Percentiles rank a stretch among this genome's conserved stretches.
Evolutionary conservation across 2,888 invertebrate genomes (phyloP).

Genomic region (Panzeria rudis): DNA sequence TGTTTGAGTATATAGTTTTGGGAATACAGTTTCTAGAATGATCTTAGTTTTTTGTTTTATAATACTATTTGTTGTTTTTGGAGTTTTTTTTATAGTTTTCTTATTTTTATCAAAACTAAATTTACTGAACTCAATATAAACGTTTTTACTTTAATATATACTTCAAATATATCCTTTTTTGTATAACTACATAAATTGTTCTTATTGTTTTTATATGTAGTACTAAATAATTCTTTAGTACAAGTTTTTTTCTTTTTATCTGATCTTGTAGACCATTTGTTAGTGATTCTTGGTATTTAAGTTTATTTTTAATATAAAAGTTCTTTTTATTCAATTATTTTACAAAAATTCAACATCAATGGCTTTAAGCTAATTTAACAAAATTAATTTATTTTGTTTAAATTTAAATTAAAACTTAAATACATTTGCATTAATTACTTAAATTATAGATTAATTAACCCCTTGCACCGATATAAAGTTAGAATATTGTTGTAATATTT

Average conservation of each 20-base stretch:
- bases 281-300: slow-evolving; percentile 63
- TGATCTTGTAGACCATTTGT: slow-evolving; percentile 69
- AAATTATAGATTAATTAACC: slow-evolving; percentile 50
- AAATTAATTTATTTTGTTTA: slow-evolving; percentile 50
- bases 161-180: slow-evolving; percentile 43
- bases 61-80: slow-evolving; percentile 54
- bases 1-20: background rate
- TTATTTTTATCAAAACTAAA: slow-evolving; percentile 51
- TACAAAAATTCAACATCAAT: slow-evolving; percentile 70
- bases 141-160: background rate
- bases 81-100: slow-evolving; percentile 7
- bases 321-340: slow-evolving; percentile 50
- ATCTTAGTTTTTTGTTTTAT: slow-evolving; percentile 40
- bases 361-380: slow-evolving; percentile 72
- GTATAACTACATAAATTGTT: slow-evolving; percentile 65
- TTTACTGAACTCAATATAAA: slow-evolving; percentile 57
- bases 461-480: slow-evolving; percentile 72
- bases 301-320: slow-evolving; percentile 67
- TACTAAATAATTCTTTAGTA: slow-evolving; percentile 58
- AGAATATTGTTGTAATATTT: slow-evolving; percentile 27
- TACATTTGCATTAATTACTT: slow-evolving; percentile 34
- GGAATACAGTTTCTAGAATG: slow-evolving; percentile 24
- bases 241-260: slow-evolving; percentile 42
- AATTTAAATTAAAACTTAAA: slow-evolving; percentile 62
- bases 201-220: slow-evolving; percentile 18